A percentile compares a stretch with the other conserved stretches of the same genome.
Conservation (phyloP, 2,797 vertebrate genomes). For the Rhabdophis nuchalis region DNA sequence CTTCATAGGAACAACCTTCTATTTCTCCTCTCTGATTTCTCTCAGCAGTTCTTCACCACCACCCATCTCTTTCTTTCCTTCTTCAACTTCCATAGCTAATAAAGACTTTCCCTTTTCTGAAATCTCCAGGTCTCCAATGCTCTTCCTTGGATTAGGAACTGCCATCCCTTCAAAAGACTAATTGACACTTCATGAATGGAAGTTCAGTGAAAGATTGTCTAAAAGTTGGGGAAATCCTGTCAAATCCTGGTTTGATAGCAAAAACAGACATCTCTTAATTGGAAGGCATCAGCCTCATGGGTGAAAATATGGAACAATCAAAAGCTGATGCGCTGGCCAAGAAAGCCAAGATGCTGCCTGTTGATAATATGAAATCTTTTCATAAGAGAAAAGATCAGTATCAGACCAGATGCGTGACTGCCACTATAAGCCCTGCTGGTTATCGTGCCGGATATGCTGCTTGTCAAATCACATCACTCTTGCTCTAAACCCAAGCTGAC, state of each 20-base stretch:
- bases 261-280: constrained; percentile 47
- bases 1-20: background rate
- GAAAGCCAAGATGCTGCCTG: background rate
- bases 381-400: constrained; percentile 27
- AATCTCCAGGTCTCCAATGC: background rate
- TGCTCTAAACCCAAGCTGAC: constrained; percentile 42
- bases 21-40: background rate
- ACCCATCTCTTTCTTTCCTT: background rate
- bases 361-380: constrained; percentile 42
- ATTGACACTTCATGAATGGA: background rate
- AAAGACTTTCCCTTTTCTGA: background rate
- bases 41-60: background rate
- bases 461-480: constrained; percentile 44
- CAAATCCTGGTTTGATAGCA: constrained; percentile 19
- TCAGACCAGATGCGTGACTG: constrained; percentile 36
- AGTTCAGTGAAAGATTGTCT: constrained; percentile 1
- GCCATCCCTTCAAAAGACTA: background rate
- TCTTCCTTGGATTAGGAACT: background rate
- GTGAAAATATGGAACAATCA: background rate
- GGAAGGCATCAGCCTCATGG: constrained; percentile 11
- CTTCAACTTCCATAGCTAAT: background rate
- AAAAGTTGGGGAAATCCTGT: constrained; percentile 24
- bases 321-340: constrained; percentile 3
- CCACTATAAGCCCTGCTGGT: constrained; percentile 34
- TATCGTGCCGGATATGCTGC: constrained; percentile 14